These are phyloP conservation scores for Rambutsinella grinnellia DNA, from an alignment of 2,888 invertebrate genomes.

Conservation along the genomic window DNA sequence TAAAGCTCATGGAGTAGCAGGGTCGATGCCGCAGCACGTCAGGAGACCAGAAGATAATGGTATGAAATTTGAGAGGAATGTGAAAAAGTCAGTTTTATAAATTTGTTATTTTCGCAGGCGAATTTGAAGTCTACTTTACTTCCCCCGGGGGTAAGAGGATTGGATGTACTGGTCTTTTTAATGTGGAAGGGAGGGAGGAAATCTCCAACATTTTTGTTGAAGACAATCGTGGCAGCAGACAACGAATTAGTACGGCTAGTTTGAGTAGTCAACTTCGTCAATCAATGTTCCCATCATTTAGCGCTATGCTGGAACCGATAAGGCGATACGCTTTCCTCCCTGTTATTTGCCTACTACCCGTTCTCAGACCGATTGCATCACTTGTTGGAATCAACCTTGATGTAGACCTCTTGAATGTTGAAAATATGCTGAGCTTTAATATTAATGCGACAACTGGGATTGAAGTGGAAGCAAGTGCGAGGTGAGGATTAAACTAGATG, in stretches of 20 bases:
- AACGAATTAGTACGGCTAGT: slow-evolving; percentile 25
- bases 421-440: slow-evolving; percentile 35
- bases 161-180: slow-evolving; percentile 37
- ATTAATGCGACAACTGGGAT: slow-evolving; percentile 16
- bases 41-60: slow-evolving; percentile 38
- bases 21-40: neutral
- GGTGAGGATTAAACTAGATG: too few species aligned
- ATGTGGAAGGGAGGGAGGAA: slow-evolving; percentile 38
- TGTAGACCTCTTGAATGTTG: slow-evolving; percentile 32
- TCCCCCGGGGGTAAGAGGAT: slow-evolving; percentile 41
- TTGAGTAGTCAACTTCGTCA: slow-evolving; percentile 22
- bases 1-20: neutral
- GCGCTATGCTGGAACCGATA: slow-evolving; percentile 18
- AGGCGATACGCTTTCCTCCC: slow-evolving; percentile 35
- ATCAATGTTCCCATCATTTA: slow-evolving; percentile 23
- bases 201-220: slow-evolving; percentile 38
- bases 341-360: slow-evolving; percentile 27
- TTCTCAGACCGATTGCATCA: slow-evolving; percentile 17
- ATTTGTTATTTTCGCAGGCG: slow-evolving; percentile 9
- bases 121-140: slow-evolving; percentile 34
- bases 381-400: slow-evolving; percentile 31
- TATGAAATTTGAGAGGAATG: neutral
- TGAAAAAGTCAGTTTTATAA: neutral
- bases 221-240: slow-evolving; percentile 21
- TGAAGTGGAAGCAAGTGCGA: slow-evolving; percentile 30